Conservation (phyloP, 2,888 invertebrate species). For the Agrypnus murinus region DNA sequence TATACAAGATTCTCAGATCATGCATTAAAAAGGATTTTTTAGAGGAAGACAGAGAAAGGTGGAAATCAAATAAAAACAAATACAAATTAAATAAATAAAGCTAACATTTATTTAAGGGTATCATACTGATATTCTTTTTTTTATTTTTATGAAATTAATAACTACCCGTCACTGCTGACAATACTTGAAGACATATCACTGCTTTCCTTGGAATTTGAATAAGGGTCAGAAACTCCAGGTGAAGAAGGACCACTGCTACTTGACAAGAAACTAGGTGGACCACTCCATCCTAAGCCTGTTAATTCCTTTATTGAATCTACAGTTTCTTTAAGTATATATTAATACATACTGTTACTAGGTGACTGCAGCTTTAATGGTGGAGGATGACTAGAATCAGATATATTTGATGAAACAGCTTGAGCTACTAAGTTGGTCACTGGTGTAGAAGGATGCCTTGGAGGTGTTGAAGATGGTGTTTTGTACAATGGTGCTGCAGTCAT, state of each 20-base stretch:
- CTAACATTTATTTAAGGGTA: constrained; percentile 23
- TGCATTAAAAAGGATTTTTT: too few relatives aligned
- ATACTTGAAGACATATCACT: constrained; percentile 77
- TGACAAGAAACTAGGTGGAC: constrained; percentile 88
- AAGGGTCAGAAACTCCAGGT: constrained; percentile 77
- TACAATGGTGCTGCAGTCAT: constrained; percentile 86
- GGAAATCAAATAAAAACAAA: constrained; percentile 7
- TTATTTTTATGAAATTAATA: constrained; percentile 18
- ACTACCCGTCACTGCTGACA: constrained; percentile 78
- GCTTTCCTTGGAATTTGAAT: constrained; percentile 75
- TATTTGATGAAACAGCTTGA: constrained; percentile 32
- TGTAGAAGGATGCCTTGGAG: constrained; percentile 79
- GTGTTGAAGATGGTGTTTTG: constrained; percentile 82
- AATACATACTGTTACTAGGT: constrained; percentile 72
- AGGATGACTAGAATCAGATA: constrained; percentile 47
- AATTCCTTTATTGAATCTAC: constrained; percentile 18
- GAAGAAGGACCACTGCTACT: constrained; percentile 89
- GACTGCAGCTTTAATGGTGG: constrained; percentile 70
- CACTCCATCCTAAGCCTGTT: constrained; percentile 82
- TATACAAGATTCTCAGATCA: too few relatives aligned
- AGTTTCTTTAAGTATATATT: background rate
- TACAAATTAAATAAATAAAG: constrained; percentile 28
- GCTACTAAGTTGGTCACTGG: constrained; percentile 69
- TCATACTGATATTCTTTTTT: background rate
- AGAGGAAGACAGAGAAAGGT: too few relatives aligned